Base-by-base conservation (phyloP, 1,140 invertebrate genomes). In the Oryctes rhinoceros region DNA sequence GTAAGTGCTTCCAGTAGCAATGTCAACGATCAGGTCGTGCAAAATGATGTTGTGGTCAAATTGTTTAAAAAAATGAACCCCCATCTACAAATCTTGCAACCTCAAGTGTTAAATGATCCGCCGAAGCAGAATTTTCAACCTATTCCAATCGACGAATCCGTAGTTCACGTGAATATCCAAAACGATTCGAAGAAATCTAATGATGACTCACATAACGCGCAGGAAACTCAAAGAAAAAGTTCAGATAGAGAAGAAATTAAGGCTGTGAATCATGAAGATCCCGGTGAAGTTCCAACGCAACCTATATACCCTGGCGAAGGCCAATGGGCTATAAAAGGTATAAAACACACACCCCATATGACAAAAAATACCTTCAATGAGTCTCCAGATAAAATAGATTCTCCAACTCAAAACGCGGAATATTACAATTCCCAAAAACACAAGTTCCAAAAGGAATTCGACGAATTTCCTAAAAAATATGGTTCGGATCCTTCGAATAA, bases 301-400 rank as follows among this genome's bases (percentile, higher is more conserved):
- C 89, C 90, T 1, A 89, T 89, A 47, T 90, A 91, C 81, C 87
- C 87, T 0, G 88, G 85, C 0, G 87, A 89, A 48, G 90, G 89
- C 1, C 53, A 86, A 47, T 90, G 91, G 89, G 89, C 89, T 0
- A 90, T 88, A 49, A 88, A 87, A 4, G 18, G 86, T 85, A 0
- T 87, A 84, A 81, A 86, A 88, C 48, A 88, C 88, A 4, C 20
- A 86, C 20, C 81, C 87, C 84, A 83, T 75, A 79, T 84, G 11
- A 81, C 81, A 53, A 83, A 83, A 78, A 83, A 85, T 39, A 80
- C 74, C 78, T 84, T 79, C 39, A 20, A 7, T 4, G 11, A 30
- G 9, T 37, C 65, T 5, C 39, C 39, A 10, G 5, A 44, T 5
- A 10, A 44, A 44, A 0, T 4, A 10, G 5, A 1, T 7, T 10